phyloP scores from a whole-genome alignment of 23 tunicate species.

The Pegea sp. region DNA sequence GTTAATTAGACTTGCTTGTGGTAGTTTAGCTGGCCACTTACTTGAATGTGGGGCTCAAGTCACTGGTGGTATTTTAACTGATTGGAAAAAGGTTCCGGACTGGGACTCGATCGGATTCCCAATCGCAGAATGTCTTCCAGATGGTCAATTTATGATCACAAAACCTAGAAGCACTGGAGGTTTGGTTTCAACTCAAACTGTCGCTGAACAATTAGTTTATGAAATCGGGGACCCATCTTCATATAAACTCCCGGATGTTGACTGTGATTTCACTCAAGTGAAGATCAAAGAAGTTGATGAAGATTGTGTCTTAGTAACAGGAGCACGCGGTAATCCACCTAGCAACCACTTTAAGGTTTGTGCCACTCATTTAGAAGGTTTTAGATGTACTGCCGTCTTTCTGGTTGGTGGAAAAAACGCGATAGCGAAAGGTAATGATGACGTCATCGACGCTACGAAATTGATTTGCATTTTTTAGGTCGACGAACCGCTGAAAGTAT shows the following conservation, averaged over 20 bases:
- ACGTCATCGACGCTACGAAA: too few species aligned
- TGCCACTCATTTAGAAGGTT: slow-evolving; percentile 80
- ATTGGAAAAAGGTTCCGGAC: slow-evolving; percentile 58
- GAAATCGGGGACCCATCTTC: slow-evolving; percentile 81
- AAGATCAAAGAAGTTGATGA: slow-evolving; percentile 9
- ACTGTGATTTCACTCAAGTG: slow-evolving; percentile 48
- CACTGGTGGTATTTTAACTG: slow-evolving; percentile 91
- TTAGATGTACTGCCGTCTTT: slow-evolving; percentile 52
- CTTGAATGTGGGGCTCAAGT: slow-evolving; percentile 95
- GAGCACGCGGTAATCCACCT: slow-evolving; percentile 55
- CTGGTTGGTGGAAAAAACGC: slow-evolving; percentile 62
- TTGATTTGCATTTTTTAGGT: slow-evolving; percentile 8
- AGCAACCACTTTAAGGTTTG: slow-evolving; percentile 41
- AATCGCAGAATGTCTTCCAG: slow-evolving; percentile 48
- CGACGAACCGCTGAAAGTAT: slow-evolving; percentile 43
- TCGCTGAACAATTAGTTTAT: slow-evolving; percentile 82
- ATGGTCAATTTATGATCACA: slow-evolving; percentile 59
- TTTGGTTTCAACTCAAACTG: slow-evolving; percentile 51
- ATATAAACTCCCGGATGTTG: slow-evolving; percentile 75
- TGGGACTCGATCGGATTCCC: slow-evolving; percentile 96
- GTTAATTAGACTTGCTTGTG: slow-evolving; percentile 43
- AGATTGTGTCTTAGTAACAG: slow-evolving; percentile 46
- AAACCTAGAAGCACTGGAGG: slow-evolving; percentile 80
- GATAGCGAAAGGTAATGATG: slow-evolving; percentile 88
- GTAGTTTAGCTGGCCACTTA: slow-evolving; percentile 84